Evolutionary conservation across 2,113 vertebrate species (phyloP), one percentile per base, ranked within the genome.

Genomic region (Rhabdomys dilectus): DNA sequence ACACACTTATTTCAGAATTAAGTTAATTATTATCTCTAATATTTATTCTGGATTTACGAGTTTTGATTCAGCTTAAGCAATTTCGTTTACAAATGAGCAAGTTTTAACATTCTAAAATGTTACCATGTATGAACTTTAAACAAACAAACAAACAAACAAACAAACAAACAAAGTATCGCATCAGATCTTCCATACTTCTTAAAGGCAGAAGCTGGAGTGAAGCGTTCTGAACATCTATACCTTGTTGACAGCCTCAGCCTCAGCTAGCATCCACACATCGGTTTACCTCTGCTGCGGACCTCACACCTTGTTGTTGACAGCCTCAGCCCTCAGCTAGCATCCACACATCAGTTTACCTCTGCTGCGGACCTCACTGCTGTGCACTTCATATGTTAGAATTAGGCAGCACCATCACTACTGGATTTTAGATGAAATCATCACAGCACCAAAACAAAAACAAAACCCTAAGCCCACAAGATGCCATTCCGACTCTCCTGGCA

Each of bases 11-110:
- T 42, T 72, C 82, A 84, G 36, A 91, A 93, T 48, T 36, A 88
- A 94, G 77, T 78, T 51, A 91, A 3, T 51, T 51, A 88, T 29
- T 82, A 94, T 73, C 31, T 95, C 73, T 78, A 73, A 76, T n/a
- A 56, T 29, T 56, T 70, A 78, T 29, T 78, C 16, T 89, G 34
- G 15, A 72, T 48, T 51, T 87, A 36, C 12, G 64, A 24, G 31
- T 84, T 92, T 62, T 68, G 19, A 96, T 88, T 82, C 31, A 96
- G 26, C 48, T 70, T 80, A 62, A 90, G 1, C n/a, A 88, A 80
- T 7, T 91, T 58, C 92, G 58, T 92, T 94, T 95, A 48, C 64
- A 80, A 93, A 93, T 51, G 19, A 92, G 19, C 26, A 95, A 94
- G 53, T 42, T 42, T 82, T 92, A 88, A 95, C 64, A 92, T 7